These are phyloP conservation scores for Andrena cerasifolii DNA, from an alignment of 1,140 invertebrate genomes.

Conservation along the genomic window DNA sequence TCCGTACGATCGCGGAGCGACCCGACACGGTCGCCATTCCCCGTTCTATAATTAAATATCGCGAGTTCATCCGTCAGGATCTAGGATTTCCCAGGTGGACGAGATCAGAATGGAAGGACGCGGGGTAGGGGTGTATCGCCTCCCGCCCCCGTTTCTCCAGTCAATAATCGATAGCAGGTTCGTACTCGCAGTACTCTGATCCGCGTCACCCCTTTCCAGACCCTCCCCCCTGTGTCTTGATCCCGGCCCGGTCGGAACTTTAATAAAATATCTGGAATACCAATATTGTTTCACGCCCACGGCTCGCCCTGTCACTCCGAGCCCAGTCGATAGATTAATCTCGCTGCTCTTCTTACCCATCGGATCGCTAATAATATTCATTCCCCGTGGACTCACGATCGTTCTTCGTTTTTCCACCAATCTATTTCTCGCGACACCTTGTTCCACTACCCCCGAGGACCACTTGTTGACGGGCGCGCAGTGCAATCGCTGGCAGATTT, in stretches of 20 bases:
- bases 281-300: slow-evolving; percentile 76
- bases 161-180: slow-evolving; percentile 78
- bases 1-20: not conserved
- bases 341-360: too few relatives aligned
- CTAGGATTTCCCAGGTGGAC: slow-evolving; percentile 69
- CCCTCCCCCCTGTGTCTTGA: slow-evolving; percentile 48
- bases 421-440: too few relatives aligned
- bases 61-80: slow-evolving; percentile 63
- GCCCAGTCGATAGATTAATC: slow-evolving; percentile 8
- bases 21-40: slow-evolving; percentile 24
- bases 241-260: slow-evolving; percentile 73
- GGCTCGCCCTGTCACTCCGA: slow-evolving; percentile 58
- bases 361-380: not conserved
- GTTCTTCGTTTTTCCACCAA: too few relatives aligned
- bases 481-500: not conserved
- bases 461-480: slow-evolving; percentile 24
- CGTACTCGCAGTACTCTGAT: slow-evolving; percentile 55
- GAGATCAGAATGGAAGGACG: slow-evolving; percentile 48
- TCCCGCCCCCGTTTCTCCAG: slow-evolving; percentile 51
- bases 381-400: not conserved
- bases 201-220: slow-evolving; percentile 49
- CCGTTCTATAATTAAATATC: slow-evolving; percentile 69
- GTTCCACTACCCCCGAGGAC: not conserved
- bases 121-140: slow-evolving; percentile 40
- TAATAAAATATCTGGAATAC: slow-evolving; percentile 81